These are phyloP conservation scores for Thalpophila matura DNA, from an alignment of 2,888 invertebrate genomes.

Conservation along the genomic window DNA sequence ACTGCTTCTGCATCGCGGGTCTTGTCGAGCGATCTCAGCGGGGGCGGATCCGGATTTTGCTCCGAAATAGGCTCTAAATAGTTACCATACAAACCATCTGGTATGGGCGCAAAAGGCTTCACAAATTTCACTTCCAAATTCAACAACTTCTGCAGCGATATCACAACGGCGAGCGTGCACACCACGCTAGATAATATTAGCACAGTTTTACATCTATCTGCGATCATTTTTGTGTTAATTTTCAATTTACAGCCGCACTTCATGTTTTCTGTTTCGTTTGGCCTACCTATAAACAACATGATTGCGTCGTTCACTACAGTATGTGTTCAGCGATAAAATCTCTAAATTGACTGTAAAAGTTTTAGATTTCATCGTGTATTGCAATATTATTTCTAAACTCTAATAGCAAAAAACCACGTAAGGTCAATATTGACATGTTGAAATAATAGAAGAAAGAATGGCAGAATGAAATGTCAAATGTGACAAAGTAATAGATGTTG, in stretches of 20 bases:
- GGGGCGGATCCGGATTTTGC: slow-evolving; percentile 66
- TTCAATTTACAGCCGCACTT: slow-evolving; percentile 74
- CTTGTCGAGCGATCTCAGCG: slow-evolving; percentile 69
- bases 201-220: slow-evolving; percentile 85
- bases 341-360: slow-evolving; percentile 71
- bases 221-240: slow-evolving; percentile 81
- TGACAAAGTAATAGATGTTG: slow-evolving; percentile 46
- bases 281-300: slow-evolving; percentile 86
- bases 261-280: slow-evolving; percentile 78
- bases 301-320: slow-evolving; percentile 66
- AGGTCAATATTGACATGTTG: slow-evolving; percentile 71
- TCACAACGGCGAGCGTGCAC: slow-evolving; percentile 83
- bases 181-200: slow-evolving; percentile 84
- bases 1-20: slow-evolving; percentile 93
- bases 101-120: slow-evolving; percentile 85
- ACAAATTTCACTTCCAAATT: slow-evolving; percentile 80
- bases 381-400: slow-evolving; percentile 78
- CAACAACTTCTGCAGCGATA: slow-evolving; percentile 83
- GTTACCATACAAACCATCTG: slow-evolving; percentile 83
- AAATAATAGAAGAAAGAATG: slow-evolving; percentile 21
- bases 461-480: slow-evolving; percentile 37
- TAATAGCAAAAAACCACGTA: slow-evolving; percentile 87
- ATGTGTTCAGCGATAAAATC: slow-evolving; percentile 73
- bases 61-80: slow-evolving; percentile 80
- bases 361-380: slow-evolving; percentile 83